Evolutionary conservation across 1,140 invertebrate species (phyloP).

Genomic region (Diorhabda elongata): DNA sequence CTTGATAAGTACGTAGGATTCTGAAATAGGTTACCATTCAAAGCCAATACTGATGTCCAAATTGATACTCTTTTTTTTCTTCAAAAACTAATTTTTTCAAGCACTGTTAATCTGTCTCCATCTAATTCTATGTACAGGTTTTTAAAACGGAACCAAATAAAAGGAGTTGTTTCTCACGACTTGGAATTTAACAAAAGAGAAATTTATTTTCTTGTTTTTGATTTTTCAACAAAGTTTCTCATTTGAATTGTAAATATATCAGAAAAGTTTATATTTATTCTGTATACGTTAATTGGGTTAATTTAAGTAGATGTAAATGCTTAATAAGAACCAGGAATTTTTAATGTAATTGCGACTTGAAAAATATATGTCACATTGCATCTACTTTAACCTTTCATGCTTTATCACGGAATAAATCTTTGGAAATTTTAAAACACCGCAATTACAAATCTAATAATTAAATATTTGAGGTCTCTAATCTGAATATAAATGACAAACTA

Average conservation of each 20-base stretch:
- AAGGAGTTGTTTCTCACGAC: neutral
- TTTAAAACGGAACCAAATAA: slow-evolving; percentile 2
- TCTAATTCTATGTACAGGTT: slow-evolving; percentile 1
- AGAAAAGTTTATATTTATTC: slow-evolving; percentile 2
- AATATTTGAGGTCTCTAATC: neutral
- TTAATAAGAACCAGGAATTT: slow-evolving; percentile 14
- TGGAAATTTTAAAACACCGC: slow-evolving; percentile 37
- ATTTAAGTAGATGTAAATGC: neutral
- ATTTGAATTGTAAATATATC: neutral
- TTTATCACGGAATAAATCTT: slow-evolving; percentile 41
- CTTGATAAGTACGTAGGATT: neutral
- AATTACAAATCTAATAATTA: slow-evolving; percentile 12
- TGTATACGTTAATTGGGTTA: neutral
- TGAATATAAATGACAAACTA: neutral
- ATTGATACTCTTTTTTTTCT: too few relatives aligned
- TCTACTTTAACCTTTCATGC: slow-evolving; percentile 16
- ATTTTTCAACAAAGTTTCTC: neutral
- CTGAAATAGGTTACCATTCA: too few relatives aligned
- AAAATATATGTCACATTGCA: slow-evolving; percentile 11
- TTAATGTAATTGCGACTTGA: neutral
- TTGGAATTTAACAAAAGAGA: neutral
- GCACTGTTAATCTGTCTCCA: too few relatives aligned
- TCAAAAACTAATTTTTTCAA: too few relatives aligned
- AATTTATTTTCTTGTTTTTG: neutral
- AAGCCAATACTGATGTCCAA: too few relatives aligned